Evolutionary conservation across 1,140 invertebrate genomes (phyloP), one percentile per base, ranked within the genome.

Genomic region (Subanguina moxae): DNA sequence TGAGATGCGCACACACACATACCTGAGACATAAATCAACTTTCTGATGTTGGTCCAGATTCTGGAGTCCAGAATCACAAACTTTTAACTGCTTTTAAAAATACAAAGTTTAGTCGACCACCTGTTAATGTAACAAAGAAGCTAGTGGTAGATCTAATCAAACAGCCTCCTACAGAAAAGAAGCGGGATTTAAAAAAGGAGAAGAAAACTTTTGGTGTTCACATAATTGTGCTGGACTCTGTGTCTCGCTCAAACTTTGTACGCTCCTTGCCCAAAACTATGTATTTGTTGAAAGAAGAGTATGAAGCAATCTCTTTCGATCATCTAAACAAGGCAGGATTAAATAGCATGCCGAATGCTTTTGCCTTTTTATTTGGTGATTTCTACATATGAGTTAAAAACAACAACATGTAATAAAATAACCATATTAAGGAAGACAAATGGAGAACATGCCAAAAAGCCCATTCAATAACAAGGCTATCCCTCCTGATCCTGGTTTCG

Each of bases 311-410:
- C 42, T n/a, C 42, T 48, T 71, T 71, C 38, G 15, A 19, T 19
- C 48, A 52, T 15, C 23, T 61, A 0, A 69, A 69, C 67, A 69
- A 69, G 62, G 68, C 69, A n/a, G 71, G 52, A 11, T 11, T 73
- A 1, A 73, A 73, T 43, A 71, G 67, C 62, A 46, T 64, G 19
- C 71, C 71, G 48, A 73, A 73, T 69, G 71, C 43, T 1, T 74
- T 61, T 38, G 71, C 71, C 15, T 64, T 73, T 59, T 38, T 73
- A 13, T 30, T 71, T 7, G 70, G 70, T 52, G 11, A 38, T 38
- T 38, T 38, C n/a, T n/a, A n/a, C n/a, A 38, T 5, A 5, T 38
- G 11, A 38, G 11, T 38, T 38, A 38, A 38, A 38, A 38, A 38
- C 3, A 38, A 38, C 3, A 38, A 38, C 11, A 38, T 38, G 11